Base-by-base conservation (phyloP, 2,113 vertebrate genomes). In the Clarias magur region DNA sequence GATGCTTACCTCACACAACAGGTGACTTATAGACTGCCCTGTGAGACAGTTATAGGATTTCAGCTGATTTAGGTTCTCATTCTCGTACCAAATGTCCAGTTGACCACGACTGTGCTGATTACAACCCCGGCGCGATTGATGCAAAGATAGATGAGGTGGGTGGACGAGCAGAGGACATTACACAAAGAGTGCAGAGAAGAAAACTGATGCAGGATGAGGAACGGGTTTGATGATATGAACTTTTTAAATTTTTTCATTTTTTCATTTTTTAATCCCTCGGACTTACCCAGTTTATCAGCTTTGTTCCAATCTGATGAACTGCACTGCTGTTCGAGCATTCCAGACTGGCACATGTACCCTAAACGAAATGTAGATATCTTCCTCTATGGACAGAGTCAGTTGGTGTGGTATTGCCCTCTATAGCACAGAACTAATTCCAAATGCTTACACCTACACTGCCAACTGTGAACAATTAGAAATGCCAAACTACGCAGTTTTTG, bases 11-110 rank as follows among this genome's bases (percentile, higher is more conserved):
- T 15, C 1, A 38, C 10, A 19, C 7, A 63, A 75, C 70, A 60
- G 8, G 23, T 53, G 76, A 59, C 23, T 81, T 54, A 21, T 0
- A 8, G 54, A 79, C 27, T 75, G 57, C n/a, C 53, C 60, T 62
- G 30, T 84, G 79, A 87, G 42, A 57, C 60, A 81, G 53, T 16
- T 65, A 16, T 59, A 84, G 86, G 81, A 84, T 82, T 80, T 68
- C 86, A 75, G 90, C 87, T 89, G 90, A 89, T 67, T 62, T 67
- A 86, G 76, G 25, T 15, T 63, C 34, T 38, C 34, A 38, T 82
- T 19, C 84, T 89, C 88, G 90, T 92, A 92, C 92, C 84, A 92
- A 82, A 85, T 86, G 68, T 90, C 88, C 80, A 82, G 88, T 16
- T 59, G 53, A 19, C 70, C 53, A 70, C 80, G 60, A 60, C 72